Evolutionary conservation across 1,140 invertebrate genomes (phyloP).

Genomic region (Adelges cooleyi): DNA sequence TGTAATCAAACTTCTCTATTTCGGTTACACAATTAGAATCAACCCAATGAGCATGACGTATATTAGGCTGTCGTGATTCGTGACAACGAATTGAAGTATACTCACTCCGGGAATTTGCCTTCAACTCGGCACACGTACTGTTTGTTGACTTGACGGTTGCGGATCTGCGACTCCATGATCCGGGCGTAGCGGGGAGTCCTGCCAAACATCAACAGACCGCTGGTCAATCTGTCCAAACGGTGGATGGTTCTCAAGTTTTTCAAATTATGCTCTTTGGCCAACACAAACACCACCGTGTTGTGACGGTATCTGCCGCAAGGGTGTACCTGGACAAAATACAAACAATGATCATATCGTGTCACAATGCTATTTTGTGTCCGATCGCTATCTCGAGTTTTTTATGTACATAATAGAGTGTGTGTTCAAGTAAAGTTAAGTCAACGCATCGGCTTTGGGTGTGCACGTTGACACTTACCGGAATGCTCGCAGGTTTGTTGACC

Average conservation of each 20-base stretch:
- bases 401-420: no score
- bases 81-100: not conserved
- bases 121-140: slow-evolving; percentile 95
- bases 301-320: slow-evolving; percentile 92
- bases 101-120: slow-evolving; percentile 76
- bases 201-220: slow-evolving; percentile 85
- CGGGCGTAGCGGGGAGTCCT: slow-evolving; percentile 81
- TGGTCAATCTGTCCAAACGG: slow-evolving; percentile 83
- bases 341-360: no score
- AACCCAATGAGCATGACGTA: no score
- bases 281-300: slow-evolving; percentile 91
- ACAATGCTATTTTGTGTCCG: no score
- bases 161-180: slow-evolving; percentile 88
- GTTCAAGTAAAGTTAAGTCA: no score
- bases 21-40: not conserved
- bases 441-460: no score
- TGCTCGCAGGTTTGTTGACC: slow-evolving; percentile 98
- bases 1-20: not conserved
- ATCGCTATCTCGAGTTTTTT: no score
- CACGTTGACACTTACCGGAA: slow-evolving; percentile 72
- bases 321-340: no score
- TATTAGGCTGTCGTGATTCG: no score
- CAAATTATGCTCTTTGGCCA: slow-evolving; percentile 90
- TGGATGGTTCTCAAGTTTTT: slow-evolving; percentile 88
- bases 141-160: slow-evolving; percentile 79